Evolutionary conservation across 2,888 invertebrate genomes (phyloP).

Genomic region (Zele albiditarsus): DNA sequence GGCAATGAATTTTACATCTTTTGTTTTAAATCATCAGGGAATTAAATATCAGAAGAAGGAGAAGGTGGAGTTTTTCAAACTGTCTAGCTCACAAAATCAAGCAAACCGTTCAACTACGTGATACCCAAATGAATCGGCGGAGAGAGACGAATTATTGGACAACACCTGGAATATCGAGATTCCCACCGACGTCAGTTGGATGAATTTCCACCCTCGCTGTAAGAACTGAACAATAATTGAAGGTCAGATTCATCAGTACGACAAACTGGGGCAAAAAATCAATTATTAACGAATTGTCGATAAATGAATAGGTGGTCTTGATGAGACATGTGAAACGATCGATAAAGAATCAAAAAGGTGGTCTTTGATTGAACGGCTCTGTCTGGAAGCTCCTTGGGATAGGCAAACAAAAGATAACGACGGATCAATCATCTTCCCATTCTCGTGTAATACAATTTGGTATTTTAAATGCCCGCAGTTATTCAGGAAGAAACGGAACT

Average conservation of each 20-base stretch:
- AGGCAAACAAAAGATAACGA: not conserved
- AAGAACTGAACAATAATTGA: conserved; percentile 4
- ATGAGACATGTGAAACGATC: conserved; percentile 8
- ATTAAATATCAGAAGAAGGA: not conserved
- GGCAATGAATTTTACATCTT: conserved; percentile 14
- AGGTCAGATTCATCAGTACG: conserved; percentile 30
- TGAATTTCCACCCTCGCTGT: conserved; percentile 23
- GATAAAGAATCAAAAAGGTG: not conserved
- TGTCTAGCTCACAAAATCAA: too few species aligned
- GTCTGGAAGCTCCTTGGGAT: not conserved
- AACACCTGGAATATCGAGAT: conserved; percentile 22
- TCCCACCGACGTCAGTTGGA: conserved; percentile 20
- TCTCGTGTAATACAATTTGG: not conserved
- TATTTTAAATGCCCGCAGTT: conserved; percentile 15
- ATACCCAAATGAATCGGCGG: conserved; percentile 43
- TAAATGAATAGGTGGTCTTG: conserved; percentile 2
- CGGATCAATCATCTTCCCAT: not conserved
- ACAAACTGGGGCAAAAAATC: not conserved
- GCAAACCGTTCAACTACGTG: conserved; percentile 25
- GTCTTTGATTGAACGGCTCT: not conserved
- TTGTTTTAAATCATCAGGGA: conserved; percentile 26
- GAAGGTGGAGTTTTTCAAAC: too few species aligned
- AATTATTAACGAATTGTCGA: not conserved
- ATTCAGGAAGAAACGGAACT: not conserved
- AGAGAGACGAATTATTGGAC: conserved; percentile 30